Base-by-base conservation (phyloP, 2,888 invertebrate species). In the Ptychoptera albimana region DNA sequence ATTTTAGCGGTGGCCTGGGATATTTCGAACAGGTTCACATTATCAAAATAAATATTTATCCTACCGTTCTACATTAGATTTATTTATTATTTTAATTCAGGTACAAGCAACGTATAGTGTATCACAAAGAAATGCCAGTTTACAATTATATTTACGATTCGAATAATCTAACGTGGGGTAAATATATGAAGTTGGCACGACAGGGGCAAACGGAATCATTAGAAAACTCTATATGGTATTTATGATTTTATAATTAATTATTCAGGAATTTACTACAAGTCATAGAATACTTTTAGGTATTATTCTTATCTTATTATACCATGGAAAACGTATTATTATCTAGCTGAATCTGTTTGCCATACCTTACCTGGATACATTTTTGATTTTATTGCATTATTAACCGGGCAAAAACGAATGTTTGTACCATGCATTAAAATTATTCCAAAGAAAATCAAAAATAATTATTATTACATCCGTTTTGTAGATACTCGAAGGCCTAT, bases 1-100 rank as follows among this genome's bases (percentile, higher is more conserved):
- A 62, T 66, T 57, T 64, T 66, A 56, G 60, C 65, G 31, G 52
- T 57, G 52, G 65, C 62, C 43, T 66, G 66, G 66, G 66, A 66
- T 53, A 58, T 64, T 38, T 55, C 60, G 45, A 55, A 58, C 50
- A 60, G 63, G 66, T 65, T 51, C 52, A 54, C 53, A 16, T 36
- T 30, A 37, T 15, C 8, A 37, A 9, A 2, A 9, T 37, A 11
- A 7, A 16, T 23, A 16, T 11, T 23, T 36, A 16, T n/a, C 23
- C 3, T n/a, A n/a, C n/a, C n/a, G 4, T 34, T 34, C 8, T 34
- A 6, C n/a, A n/a, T 36, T 11, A 36, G 8, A 12, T 23, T 16
- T 12, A 11, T 42, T 29, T 38, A 14, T 9, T 37, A 6, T n/a
- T 11, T 9, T 12, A 16, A 38, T 2, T 15, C 6, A 29, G 30